Base-by-base conservation (phyloP, 2,888 invertebrate genomes). In the Sceliomorpha sp. region DNA sequence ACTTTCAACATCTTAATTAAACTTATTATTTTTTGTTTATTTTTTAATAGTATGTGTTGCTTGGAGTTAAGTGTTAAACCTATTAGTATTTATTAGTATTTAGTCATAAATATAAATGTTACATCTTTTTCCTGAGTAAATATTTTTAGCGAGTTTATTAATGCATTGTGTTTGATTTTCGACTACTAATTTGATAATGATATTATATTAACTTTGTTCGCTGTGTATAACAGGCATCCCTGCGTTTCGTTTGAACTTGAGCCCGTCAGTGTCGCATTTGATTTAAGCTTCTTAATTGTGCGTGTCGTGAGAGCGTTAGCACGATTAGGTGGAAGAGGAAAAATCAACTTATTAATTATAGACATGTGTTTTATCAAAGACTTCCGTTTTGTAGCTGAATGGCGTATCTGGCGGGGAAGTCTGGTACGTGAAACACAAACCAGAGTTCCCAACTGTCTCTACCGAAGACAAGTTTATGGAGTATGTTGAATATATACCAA, bases 391-490 rank as follows among this genome's bases (percentile, higher is more conserved):
- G 7, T 9, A 6, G 39, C 17, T 9, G 31, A 32, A 24, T 39
- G 14, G 7, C 14, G 40, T 48, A 12, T 50, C 59, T 48, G 51
- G 58, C 32, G 13, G 36, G n/a, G 42, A 48, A 42, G 34, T 58
- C 58, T 58, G 62, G 29, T 26, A 14, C 26, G 40, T 31, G 39
- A 59, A 68, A 70, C 64, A 56, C 48, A 72, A 69, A 62, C 63
- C 72, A 74, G 74, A 72, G 69, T 72, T 71, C 58, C 56, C 36
- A 51, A 58, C 66, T 55, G 68, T 45, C 44, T 51, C 34, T 51
- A 58, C 64, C 27, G 40, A 55, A 56, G 48, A 48, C 20, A 45
- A 56, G 56, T 64, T 64, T 56, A 64, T 50, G 32, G 24, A 47
- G 17, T 42, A 36, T 42, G 26, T 55, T 40, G 13, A 48, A 24